Base-by-base conservation (phyloP, 2,888 invertebrate species). In the Deilephila elpenor region DNA sequence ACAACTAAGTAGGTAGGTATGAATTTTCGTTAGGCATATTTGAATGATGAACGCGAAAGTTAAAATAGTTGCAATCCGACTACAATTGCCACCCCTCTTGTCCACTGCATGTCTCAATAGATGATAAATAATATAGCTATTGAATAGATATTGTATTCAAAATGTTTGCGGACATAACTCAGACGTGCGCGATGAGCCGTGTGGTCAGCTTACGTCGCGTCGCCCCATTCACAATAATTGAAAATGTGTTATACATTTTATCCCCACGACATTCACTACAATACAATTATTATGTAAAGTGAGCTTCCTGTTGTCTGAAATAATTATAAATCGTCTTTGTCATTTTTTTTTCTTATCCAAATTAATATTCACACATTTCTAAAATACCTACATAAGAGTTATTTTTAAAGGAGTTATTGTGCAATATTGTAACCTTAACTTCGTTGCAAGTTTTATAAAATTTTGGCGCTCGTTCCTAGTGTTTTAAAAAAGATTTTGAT, bases 111-210 rank as follows among this genome's bases (percentile, higher is more conserved):
- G 71, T 75, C 71, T 70, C 71, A 75, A 72, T 74, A 71, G 72
- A 82, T 29, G 74, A 82, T 80, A 80, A 81, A 82, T 81, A 81
- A 76, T 79, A 79, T 74, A 77, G 73, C 78, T 74, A 73, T 74
- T 74, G 59, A 64, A 73, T 75, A 76, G 61, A 73, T 76, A 75
- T 75, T 74, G 76, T 77, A 81, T 79, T 82, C 82, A 81, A 80
- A 85, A 87, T 89, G 85, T 89, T 88, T 88, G 85, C 75, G 81
- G 60, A 82, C 81, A 84, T 88, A 84, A 86, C 76, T 87, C 82
- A 84, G 75, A 71, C 72, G 78, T 72, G 83, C 71, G 77, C 88
- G 85, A 88, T 87, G 88, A 83, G 76, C 80, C 83, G 82, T 78
- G 77, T 79, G 74, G 74, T 60, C 59, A 59, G 37, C 44, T 19